phyloP scores from a whole-genome alignment of 64 coral and sea anemone species.

The Catalaphyllia jardinei region DNA sequence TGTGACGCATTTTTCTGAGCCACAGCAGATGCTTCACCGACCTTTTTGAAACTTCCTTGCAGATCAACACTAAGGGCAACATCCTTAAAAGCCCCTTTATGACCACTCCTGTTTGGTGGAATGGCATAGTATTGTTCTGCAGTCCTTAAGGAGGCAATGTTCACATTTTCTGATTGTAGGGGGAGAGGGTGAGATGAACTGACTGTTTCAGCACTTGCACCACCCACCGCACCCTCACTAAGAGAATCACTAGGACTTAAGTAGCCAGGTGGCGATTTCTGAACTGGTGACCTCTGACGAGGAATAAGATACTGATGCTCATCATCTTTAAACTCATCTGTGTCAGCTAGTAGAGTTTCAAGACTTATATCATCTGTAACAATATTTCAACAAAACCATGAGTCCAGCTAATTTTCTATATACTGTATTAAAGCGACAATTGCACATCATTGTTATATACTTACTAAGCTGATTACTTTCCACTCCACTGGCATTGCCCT shows the following conservation, averaged over 20 bases:
- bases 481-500: not conserved
- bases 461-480: not conserved
- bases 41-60: constrained; percentile 30
- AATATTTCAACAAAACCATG: not conserved
- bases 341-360: not conserved
- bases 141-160: not conserved
- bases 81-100: constrained; percentile 14
- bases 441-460: not conserved
- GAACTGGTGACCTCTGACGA: not conserved
- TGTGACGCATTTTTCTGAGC: not conserved
- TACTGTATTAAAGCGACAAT: not conserved
- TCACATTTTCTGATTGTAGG: not conserved
- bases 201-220: not conserved
- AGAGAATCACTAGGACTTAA: not conserved
- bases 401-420: not conserved
- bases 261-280: not conserved
- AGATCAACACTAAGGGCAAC: constrained; percentile 15
- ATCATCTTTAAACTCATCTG: constrained; percentile 1
- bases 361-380: not conserved
- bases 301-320: not conserved
- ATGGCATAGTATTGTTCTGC: not conserved
- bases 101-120: not conserved
- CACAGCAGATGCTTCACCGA: not conserved
- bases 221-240: not conserved
- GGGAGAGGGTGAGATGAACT: not conserved